phyloP scores from a whole-genome alignment of 2,113 vertebrate species.

The Lamprotornis superbus region DNA sequence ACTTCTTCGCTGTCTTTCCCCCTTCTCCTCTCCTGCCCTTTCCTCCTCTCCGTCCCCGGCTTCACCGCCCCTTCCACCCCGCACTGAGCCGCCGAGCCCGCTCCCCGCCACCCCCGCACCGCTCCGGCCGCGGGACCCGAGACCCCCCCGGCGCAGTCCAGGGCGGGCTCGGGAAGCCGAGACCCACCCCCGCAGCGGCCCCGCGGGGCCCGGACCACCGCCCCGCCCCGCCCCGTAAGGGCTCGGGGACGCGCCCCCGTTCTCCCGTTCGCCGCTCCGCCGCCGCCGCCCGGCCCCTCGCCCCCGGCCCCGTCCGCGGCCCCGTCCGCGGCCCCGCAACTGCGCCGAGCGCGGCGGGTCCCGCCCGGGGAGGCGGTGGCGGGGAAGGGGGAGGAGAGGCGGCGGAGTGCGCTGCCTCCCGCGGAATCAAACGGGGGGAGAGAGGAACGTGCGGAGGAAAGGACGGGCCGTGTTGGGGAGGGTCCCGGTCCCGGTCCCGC shows the following conservation, averaged over 20 bases:
- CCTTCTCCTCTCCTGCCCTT: not conserved
- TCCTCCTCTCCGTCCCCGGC: not conserved
- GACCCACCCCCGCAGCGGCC: not conserved
- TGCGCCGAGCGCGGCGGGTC: not conserved
- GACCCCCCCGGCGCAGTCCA: not conserved
- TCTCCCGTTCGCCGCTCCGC: not conserved
- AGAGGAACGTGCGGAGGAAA: not conserved
- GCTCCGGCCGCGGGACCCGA: too few species aligned
- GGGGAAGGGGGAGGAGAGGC: not conserved
- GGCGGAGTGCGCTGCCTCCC: not conserved
- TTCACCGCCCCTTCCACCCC: not conserved
- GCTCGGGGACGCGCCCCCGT: not conserved
- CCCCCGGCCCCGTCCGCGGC: not conserved
- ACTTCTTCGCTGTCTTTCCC: not conserved
- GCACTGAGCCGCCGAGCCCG: not conserved
- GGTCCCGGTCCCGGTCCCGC: conserved; percentile 2
- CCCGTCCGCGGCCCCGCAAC: not conserved
- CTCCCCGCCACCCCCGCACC: not conserved
- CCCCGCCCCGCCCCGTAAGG: not conserved
- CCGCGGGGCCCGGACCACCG: not conserved
- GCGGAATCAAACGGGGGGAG: not conserved
- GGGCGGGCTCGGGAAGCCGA: not conserved
- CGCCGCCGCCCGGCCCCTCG: not conserved
- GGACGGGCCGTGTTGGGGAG: not conserved
- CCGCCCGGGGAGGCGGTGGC: not conserved